phyloP scores from a whole-genome alignment of 2,888 invertebrate species.

The Ectropis crepuscularia region DNA sequence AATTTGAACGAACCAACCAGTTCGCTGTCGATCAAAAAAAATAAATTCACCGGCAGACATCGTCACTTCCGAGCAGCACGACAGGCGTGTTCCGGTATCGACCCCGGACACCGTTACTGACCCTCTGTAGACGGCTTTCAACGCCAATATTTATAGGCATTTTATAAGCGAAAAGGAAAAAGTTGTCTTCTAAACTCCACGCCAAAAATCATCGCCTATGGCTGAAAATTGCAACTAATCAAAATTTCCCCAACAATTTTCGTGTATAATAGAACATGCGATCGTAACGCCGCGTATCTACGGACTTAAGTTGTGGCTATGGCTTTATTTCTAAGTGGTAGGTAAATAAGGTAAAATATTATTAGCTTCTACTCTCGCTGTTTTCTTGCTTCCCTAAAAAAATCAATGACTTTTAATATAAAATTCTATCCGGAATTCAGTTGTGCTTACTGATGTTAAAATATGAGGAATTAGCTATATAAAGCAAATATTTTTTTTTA shows the following conservation, averaged over 20 bases:
- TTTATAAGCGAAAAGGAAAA: constrained; percentile 30
- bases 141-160: constrained; percentile 49
- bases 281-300: no score
- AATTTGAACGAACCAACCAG: not conserved
- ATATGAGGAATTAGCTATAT: no score
- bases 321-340: constrained; percentile 9
- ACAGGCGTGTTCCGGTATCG: constrained; percentile 67
- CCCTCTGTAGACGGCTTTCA: constrained; percentile 42
- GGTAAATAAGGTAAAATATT: constrained; percentile 13
- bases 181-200: constrained; percentile 8
- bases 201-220: no score
- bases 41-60: constrained; percentile 52
- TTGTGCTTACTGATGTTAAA: no score
- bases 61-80: constrained; percentile 60
- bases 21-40: constrained; percentile 51
- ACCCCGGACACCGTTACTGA: constrained; percentile 69
- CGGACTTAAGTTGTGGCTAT: no score
- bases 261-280: no score
- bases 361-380: not conserved
- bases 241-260: no score
- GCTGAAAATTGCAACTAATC: no score
- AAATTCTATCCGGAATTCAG: no score
- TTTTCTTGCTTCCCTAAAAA: no score
- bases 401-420: no score
- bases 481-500: no score